Base-by-base conservation (phyloP, 2,113 vertebrate species). In the Grus americana region DNA sequence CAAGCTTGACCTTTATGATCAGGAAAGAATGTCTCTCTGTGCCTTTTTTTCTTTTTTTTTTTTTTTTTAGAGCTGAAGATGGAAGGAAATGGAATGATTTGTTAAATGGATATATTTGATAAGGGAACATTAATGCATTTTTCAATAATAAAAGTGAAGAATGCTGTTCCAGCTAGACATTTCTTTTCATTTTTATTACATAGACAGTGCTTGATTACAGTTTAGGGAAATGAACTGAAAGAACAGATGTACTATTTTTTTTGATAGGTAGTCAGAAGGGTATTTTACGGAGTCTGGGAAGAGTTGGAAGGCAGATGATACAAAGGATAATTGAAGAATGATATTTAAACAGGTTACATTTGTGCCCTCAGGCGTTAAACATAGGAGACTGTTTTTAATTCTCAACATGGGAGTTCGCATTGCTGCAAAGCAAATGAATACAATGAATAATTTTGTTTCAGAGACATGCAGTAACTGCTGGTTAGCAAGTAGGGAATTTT, bases 141-240 rank as follows among this genome's bases (percentile, higher is more conserved):
- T 95, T 82, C 78, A 92, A 62, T 67, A 95, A 91, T 87, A 95
- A 79, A 95, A 95, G 78, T 89, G 62, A 94, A 95, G 54, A 94
- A 91, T 84, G 58, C 87, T 66, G 58, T 82, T 96, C 15, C 86
- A 95, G 65, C 46, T 54, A 92, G 86, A 73, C 40, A 76, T 73
- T 91, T 88, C 58, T 90, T 93, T 94, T 87, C 74, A 54, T 76
- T 94, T 96, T 85, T 92, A 85, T 71, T 89, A 90, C 74, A 84
- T 32, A 87, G 91, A 91, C 62, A 82, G 66, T 66, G 62, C 86
- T 89, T 87, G 86, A 92, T 93, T 95, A 92, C 58, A 85, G 73
- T 92, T 93, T 94, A 91, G 91, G 95, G 89, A 97, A 95, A 95
- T 86, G 91, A 95, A 93, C 54, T 57, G 78, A 90, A 96, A 96